Evolutionary conservation across 2,888 invertebrate species (phyloP).

Genomic region (Hemicrepidius hirtus): DNA sequence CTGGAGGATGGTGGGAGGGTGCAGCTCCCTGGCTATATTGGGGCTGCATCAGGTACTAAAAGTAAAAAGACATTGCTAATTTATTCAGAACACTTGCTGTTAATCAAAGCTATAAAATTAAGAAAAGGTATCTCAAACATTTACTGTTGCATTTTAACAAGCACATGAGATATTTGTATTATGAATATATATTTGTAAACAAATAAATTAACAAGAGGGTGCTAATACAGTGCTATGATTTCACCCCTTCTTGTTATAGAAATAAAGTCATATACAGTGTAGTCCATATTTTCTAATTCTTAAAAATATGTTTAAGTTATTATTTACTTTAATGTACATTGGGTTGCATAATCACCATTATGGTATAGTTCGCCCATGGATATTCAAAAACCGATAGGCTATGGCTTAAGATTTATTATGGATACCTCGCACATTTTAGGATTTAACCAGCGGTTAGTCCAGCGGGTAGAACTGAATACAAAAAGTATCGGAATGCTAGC

Average conservation of each 20-base stretch:
- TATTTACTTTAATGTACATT: too few species aligned
- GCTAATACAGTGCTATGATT: neutral
- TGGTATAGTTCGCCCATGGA: too few species aligned
- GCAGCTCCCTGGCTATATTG: slow-evolving; percentile 60
- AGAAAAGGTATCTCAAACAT: slow-evolving; percentile 20
- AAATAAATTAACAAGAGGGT: neutral
- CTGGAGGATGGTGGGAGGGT: slow-evolving; percentile 56
- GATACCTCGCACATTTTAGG: too few species aligned
- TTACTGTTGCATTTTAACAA: slow-evolving; percentile 4
- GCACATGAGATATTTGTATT: neutral
- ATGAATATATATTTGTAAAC: neutral
- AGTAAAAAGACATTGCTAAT: slow-evolving; percentile 19
- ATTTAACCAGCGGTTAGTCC: too few species aligned
- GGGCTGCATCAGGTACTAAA: slow-evolving; percentile 62
- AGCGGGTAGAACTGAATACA: too few species aligned
- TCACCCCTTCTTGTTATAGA: neutral
- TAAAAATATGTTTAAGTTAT: too few species aligned
- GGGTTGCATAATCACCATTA: too few species aligned
- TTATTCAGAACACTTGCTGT: neutral
- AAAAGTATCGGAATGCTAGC: too few species aligned
- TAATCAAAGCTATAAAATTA: slow-evolving; percentile 4
- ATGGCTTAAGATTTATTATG: too few species aligned
- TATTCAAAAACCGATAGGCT: too few species aligned
- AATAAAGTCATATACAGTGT: too few species aligned
- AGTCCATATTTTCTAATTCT: too few species aligned